Evolutionary conservation across 2,888 invertebrate genomes (phyloP).

Genomic region (Drosophila kuntzei): DNA sequence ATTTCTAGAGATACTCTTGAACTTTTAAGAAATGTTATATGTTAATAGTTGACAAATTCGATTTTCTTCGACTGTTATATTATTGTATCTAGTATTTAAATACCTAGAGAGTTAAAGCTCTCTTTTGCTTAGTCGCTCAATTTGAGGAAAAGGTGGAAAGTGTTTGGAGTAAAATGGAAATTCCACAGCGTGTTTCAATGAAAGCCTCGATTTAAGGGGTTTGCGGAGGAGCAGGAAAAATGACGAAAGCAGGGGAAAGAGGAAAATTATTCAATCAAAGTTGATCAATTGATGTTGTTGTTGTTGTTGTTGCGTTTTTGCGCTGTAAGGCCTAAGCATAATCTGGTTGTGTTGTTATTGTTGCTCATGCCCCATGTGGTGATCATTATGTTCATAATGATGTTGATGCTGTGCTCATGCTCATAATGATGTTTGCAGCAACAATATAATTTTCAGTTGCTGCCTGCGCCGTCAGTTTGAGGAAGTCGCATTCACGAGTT

Average conservation of each 20-base stretch:
- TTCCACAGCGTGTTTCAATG: constrained; percentile 36
- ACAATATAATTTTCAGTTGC: constrained; percentile 50
- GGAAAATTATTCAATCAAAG: constrained; percentile 78
- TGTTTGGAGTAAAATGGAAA: constrained; percentile 37
- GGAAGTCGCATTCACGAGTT: constrained; percentile 57
- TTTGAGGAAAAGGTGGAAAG: constrained; percentile 29
- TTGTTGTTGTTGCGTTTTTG: constrained; percentile 11
- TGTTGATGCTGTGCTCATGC: constrained; percentile 20
- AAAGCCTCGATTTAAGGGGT: constrained; percentile 27
- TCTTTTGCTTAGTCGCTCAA: not conserved
- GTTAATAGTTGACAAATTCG: not conserved
- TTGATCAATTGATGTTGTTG: constrained; percentile 57
- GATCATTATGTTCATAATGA: constrained; percentile 45
- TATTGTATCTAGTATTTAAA: not conserved
- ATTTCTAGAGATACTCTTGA: not conserved
- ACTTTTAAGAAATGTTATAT: not conserved
- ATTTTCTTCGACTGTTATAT: not conserved
- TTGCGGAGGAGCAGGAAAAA: not conserved
- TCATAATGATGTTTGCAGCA: constrained; percentile 26
- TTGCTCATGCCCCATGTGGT: constrained; percentile 43
- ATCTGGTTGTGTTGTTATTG: constrained; percentile 45
- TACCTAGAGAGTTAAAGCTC: not conserved
- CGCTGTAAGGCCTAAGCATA: constrained; percentile 37
- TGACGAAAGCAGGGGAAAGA: constrained; percentile 3
- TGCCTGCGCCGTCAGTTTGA: constrained; percentile 46